phyloP scores from a whole-genome alignment of 2,113 vertebrate genomes.

The Chaetura pelagica region DNA sequence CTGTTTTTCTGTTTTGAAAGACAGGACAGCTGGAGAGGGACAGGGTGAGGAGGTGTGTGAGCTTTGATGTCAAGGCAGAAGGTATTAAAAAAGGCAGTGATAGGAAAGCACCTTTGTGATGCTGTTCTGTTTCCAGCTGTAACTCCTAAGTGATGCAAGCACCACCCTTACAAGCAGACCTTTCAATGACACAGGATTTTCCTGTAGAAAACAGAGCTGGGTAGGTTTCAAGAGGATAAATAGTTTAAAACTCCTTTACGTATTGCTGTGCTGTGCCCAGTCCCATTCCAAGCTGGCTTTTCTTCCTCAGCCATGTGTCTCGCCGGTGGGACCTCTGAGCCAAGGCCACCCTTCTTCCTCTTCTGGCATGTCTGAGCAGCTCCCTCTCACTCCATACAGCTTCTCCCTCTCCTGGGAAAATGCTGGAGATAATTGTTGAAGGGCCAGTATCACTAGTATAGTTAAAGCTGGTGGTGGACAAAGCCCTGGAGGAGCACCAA shows the following conservation, averaged over 20 bases:
- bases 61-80: not conserved
- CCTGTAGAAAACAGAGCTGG: not conserved
- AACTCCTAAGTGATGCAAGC: not conserved
- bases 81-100: not conserved
- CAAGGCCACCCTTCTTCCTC: not conserved
- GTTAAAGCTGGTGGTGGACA: not conserved
- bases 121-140: not conserved
- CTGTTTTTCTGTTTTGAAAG: not conserved
- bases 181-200: not conserved
- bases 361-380: not conserved
- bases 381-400: accelerated
- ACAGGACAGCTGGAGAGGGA: not conserved
- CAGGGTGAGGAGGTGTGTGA: not conserved
- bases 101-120: not conserved
- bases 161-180: accelerated
- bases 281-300: too few relatives aligned
- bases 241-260: not conserved
- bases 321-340: not conserved
- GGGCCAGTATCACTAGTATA: not conserved
- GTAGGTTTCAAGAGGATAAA: not conserved
- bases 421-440: not conserved
- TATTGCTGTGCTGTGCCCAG: not conserved
- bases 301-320: not conserved
- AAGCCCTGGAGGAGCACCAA: not conserved
- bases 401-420: not conserved